These are phyloP conservation scores for Chloroclysta siterata DNA, from an alignment of 2,888 invertebrate species.

Conservation along the genomic window DNA sequence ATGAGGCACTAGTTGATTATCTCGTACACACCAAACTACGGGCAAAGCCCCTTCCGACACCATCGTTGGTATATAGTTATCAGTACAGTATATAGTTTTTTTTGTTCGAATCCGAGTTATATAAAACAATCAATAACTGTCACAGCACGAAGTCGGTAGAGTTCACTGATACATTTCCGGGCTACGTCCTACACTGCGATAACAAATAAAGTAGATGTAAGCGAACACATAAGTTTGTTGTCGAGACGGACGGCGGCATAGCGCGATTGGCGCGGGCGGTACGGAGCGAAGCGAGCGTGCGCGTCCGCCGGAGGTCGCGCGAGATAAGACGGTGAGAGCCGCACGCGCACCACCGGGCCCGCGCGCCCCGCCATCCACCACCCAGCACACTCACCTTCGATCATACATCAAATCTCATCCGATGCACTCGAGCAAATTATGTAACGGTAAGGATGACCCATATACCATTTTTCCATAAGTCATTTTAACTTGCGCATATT, in stretches of 20 bases:
- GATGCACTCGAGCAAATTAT: slow-evolving; percentile 75
- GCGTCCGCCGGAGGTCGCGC: slow-evolving; percentile 84
- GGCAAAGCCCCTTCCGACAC: slow-evolving; percentile 86
- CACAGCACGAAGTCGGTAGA: slow-evolving; percentile 47
- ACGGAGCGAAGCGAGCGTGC: slow-evolving; percentile 74
- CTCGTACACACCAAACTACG: slow-evolving; percentile 88
- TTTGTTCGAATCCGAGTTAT: slow-evolving; percentile 31
- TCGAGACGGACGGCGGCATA: slow-evolving; percentile 72
- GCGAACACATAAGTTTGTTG: slow-evolving; percentile 67
- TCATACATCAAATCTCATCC: slow-evolving; percentile 75
- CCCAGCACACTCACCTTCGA: slow-evolving; percentile 68
- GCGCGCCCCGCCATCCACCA: slow-evolving; percentile 59
- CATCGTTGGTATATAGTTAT: slow-evolving; percentile 81
- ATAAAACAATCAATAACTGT: slow-evolving; percentile 33
- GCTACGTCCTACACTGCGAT: slow-evolving; percentile 66
- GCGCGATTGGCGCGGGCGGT: slow-evolving; percentile 65
- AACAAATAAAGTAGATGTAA: slow-evolving; percentile 65
- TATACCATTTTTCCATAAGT: slow-evolving; percentile 52
- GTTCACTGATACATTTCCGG: slow-evolving; percentile 71
- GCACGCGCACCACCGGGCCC: slow-evolving; percentile 72
- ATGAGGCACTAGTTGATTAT: slow-evolving; percentile 88
- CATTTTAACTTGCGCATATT: slow-evolving; percentile 2
- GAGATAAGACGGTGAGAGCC: slow-evolving; percentile 84
- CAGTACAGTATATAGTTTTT: slow-evolving; percentile 46
- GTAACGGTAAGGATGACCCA: slow-evolving; percentile 77